Conservation (phyloP, 2,888 invertebrate genomes). For the Acronicta aceris region DNA sequence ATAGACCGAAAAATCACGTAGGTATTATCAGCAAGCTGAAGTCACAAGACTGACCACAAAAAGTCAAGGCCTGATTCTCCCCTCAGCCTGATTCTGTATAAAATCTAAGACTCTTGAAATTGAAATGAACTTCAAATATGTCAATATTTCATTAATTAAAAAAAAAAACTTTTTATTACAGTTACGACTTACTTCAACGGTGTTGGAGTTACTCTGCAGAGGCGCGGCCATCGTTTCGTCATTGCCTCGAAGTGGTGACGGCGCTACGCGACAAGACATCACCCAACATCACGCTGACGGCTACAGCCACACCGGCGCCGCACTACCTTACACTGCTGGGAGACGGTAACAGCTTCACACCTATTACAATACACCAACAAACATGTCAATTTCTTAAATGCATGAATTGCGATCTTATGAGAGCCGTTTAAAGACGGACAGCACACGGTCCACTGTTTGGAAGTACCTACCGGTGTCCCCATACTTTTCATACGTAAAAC, state of each 20-base stretch:
- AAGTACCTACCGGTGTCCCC: too few species aligned
- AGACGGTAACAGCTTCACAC: slow-evolving; percentile 70
- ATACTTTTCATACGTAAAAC: not conserved
- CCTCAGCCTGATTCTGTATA: too few species aligned
- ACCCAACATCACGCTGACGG: slow-evolving; percentile 74
- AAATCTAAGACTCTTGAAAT: not conserved
- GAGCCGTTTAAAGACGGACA: too few species aligned
- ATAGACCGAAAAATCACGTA: too few species aligned
- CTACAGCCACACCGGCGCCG: slow-evolving; percentile 74
- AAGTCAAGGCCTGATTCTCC: too few species aligned
- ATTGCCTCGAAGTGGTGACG: slow-evolving; percentile 91
- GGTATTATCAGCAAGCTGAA: too few species aligned
- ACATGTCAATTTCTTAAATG: not conserved
- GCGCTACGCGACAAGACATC: slow-evolving; percentile 77
- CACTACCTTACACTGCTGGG: slow-evolving; percentile 83
- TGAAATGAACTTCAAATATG: not conserved
- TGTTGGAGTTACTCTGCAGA: slow-evolving; percentile 97
- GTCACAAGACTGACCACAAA: too few species aligned
- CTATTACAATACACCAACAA: not conserved
- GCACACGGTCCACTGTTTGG: too few species aligned
- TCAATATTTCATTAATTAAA: not conserved
- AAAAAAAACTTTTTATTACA: slow-evolving; percentile 73
- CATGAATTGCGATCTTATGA: not conserved
- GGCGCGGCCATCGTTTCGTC: slow-evolving; percentile 95
- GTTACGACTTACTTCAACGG: slow-evolving; percentile 94